A percentile compares a stretch with the other conserved stretches of the same genome.
phyloP scores from a whole-genome alignment of 2,113 vertebrate genomes.

The Conger conger region DNA sequence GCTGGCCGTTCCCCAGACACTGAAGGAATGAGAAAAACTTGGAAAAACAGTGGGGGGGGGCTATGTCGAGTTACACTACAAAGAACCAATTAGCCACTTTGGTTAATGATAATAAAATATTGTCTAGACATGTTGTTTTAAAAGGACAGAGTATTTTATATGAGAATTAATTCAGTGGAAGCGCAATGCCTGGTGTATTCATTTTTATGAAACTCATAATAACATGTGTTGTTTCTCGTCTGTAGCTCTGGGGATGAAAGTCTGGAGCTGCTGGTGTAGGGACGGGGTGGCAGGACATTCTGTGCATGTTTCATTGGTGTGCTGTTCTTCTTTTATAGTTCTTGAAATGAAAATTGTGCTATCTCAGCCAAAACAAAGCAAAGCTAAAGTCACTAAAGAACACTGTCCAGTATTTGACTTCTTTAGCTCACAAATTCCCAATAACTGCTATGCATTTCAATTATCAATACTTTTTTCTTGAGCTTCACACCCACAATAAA shows the following conservation, averaged over 20 bases:
- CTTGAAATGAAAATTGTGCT: not conserved
- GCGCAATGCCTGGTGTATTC: slow-evolving; percentile 54
- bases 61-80: slow-evolving; percentile 63
- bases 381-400: not conserved
- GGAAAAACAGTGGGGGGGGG: slow-evolving; percentile 56
- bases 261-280: not conserved
- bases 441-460: too few relatives aligned
- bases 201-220: slow-evolving; percentile 65
- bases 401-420: not conserved
- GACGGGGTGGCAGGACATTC: not conserved
- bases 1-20: slow-evolving; percentile 61
- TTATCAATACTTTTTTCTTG: too few relatives aligned
- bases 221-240: slow-evolving; percentile 45
- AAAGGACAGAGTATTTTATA: slow-evolving; percentile 66
- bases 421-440: not conserved
- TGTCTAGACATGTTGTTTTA: slow-evolving; percentile 71
- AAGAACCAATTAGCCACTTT: slow-evolving; percentile 69
- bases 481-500: too few relatives aligned
- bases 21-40: slow-evolving; percentile 68
- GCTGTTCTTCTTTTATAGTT: slow-evolving; percentile 14
- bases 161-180: slow-evolving; percentile 53
- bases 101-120: slow-evolving; percentile 73
- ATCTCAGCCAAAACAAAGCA: not conserved
- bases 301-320: slow-evolving; percentile 7
- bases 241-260: not conserved